Evolutionary conservation across 1,140 invertebrate genomes (phyloP).

Genomic region (Drosophila kohkoa): DNA sequence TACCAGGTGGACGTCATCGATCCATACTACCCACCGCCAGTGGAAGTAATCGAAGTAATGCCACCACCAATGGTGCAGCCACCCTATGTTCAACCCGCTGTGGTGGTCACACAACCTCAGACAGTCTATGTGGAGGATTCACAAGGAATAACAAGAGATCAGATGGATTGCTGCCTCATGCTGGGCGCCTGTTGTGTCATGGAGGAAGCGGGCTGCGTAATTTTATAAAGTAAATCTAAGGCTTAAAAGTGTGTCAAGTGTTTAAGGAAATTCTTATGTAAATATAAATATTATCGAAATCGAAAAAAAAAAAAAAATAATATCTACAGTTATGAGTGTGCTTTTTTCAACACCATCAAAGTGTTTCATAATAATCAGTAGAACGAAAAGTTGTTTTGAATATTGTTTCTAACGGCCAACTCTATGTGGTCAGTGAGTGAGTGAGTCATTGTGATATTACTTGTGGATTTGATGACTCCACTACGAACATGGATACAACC

Average conservation of each 20-base stretch:
- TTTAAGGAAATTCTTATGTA: constrained; percentile 21
- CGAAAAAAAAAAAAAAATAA: background rate
- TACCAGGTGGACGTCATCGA: constrained; percentile 71
- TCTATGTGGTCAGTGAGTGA: background rate
- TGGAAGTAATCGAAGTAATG: constrained; percentile 52
- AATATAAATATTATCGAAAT: constrained; percentile 31
- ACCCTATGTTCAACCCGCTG: constrained; percentile 33
- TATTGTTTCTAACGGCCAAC: background rate
- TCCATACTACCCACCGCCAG: constrained; percentile 61
- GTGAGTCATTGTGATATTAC: constrained; percentile 12
- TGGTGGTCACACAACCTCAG: constrained; percentile 55
- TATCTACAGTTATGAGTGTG: background rate
- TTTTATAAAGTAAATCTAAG: constrained; percentile 36
- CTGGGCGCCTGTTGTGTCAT: constrained; percentile 65
- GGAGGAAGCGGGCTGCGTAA: constrained; percentile 67
- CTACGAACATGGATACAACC: background rate
- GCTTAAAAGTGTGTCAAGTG: constrained; percentile 17
- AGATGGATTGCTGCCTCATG: constrained; percentile 64
- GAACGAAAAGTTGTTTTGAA: background rate
- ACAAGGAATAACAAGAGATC: constrained; percentile 45
- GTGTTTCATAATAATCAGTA: background rate
- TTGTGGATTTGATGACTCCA: background rate
- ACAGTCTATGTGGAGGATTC: constrained; percentile 52
- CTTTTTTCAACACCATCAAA: background rate
- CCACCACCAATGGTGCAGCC: constrained; percentile 44